These are phyloP conservation scores for Siniperca scherzeri DNA, from an alignment of 2,797 vertebrate genomes.

Conservation along the genomic window DNA sequence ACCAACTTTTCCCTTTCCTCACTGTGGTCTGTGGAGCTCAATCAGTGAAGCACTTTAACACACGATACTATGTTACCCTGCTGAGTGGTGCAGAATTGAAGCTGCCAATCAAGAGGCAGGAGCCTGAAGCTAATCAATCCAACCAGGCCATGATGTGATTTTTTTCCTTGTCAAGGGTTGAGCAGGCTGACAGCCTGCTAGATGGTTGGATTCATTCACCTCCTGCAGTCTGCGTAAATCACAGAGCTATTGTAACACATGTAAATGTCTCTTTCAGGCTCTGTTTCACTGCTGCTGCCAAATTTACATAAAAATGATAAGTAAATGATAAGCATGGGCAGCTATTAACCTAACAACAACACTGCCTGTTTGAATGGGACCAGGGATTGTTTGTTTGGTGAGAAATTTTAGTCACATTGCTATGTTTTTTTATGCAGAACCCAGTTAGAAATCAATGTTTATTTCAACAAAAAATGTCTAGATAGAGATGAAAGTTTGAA, in stretches of 20 bases:
- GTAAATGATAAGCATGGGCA: slow-evolving; percentile 51
- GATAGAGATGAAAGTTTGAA: slow-evolving; percentile 40
- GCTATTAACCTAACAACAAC: slow-evolving; percentile 62
- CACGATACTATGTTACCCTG: slow-evolving; percentile 64
- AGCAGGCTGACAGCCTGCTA: slow-evolving; percentile 65
- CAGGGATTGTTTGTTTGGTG: slow-evolving; percentile 40
- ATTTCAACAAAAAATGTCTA: slow-evolving; percentile 29
- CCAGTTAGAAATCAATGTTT: slow-evolving; percentile 29
- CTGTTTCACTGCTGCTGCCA: slow-evolving; percentile 31
- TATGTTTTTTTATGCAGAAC: slow-evolving; percentile 16
- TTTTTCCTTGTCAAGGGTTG: slow-evolving; percentile 56
- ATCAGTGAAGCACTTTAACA: slow-evolving; percentile 71
- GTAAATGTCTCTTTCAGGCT: slow-evolving; percentile 65
- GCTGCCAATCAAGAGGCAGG: slow-evolving; percentile 79
- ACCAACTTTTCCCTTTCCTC: slow-evolving; percentile 42
- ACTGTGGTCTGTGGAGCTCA: slow-evolving; percentile 59
- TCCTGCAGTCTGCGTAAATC: slow-evolving; percentile 68
- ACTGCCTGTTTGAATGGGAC: slow-evolving; percentile 34
- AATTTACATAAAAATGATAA: slow-evolving; percentile 64
- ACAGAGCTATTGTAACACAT: slow-evolving; percentile 67
- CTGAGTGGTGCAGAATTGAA: slow-evolving; percentile 75
- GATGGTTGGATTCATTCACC: slow-evolving; percentile 65
- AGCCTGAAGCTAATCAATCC: slow-evolving; percentile 80
- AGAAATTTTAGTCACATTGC: slow-evolving; percentile 32
- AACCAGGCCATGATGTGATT: slow-evolving; percentile 73